phyloP scores from a whole-genome alignment of 2,888 invertebrate genomes.

The Chrysolina americana region DNA sequence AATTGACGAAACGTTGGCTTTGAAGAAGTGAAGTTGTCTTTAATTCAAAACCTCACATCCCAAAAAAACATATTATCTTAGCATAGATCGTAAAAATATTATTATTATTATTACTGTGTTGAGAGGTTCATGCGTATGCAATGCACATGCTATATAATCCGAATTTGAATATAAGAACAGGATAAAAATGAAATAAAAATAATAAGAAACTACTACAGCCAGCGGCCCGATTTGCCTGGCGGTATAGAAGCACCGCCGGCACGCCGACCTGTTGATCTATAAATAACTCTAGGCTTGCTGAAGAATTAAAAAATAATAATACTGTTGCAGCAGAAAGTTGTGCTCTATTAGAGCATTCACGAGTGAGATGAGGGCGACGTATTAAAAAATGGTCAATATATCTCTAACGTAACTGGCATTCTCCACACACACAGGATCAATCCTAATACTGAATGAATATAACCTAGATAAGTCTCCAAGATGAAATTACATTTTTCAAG shows the following conservation, averaged over 20 bases:
- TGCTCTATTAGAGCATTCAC: not conserved
- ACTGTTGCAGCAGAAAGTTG: not conserved
- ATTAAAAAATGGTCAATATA: not conserved
- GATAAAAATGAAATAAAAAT: not conserved
- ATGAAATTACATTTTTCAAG: too few species aligned
- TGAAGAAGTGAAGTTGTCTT: too few species aligned
- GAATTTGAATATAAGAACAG: not conserved
- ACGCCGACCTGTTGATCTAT: conserved; percentile 39
- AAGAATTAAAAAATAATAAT: conserved; percentile 21
- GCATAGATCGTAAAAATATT: too few species aligned
- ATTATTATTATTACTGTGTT: too few species aligned
- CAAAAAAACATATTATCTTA: too few species aligned
- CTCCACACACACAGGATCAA: too few species aligned
- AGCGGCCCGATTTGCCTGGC: conserved; percentile 25
- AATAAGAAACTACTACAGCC: not conserved
- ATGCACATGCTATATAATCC: not conserved
- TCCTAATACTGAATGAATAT: too few species aligned
- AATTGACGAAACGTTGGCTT: too few species aligned
- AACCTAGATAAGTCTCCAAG: too few species aligned
- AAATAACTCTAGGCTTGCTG: conserved; percentile 33
- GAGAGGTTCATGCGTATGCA: too few species aligned
- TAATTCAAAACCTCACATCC: too few species aligned
- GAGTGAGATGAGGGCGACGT: not conserved
- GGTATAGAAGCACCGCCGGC: conserved; percentile 27
- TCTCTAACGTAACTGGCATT: too few species aligned